Evolutionary conservation across 2,113 vertebrate genomes (phyloP).

Genomic region (Patagioenas fasciata): DNA sequence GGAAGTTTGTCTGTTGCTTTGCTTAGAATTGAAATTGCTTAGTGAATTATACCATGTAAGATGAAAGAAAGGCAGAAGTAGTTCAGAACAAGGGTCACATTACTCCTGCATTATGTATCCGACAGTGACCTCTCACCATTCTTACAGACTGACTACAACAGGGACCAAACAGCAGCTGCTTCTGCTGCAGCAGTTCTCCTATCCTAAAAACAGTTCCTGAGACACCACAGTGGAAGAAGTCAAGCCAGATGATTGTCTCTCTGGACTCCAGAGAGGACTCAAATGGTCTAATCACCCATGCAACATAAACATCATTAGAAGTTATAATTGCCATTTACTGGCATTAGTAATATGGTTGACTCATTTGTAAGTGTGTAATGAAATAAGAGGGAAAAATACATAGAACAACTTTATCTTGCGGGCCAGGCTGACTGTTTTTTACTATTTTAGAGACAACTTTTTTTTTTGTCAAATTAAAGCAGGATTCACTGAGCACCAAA

Average conservation of each 20-base stretch:
- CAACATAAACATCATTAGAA: background rate
- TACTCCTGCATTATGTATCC: background rate
- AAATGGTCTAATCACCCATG: background rate
- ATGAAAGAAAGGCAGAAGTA: background rate
- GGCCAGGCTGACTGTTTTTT: background rate
- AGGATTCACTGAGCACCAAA: background rate
- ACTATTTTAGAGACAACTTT: background rate
- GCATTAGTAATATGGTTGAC: background rate
- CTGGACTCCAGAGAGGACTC: background rate
- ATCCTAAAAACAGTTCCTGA: background rate
- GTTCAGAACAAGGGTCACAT: background rate
- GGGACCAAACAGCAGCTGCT: background rate
- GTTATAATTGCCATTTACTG: background rate
- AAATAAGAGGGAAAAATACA: background rate
- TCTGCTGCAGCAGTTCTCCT: background rate
- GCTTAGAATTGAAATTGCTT: background rate
- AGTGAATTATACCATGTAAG: background rate
- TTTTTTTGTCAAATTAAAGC: background rate
- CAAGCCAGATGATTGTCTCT: background rate
- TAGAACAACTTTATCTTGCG: background rate
- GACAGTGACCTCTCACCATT: background rate
- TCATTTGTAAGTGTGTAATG: background rate
- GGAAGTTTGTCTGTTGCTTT: background rate
- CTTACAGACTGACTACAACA: rapidly evolving
- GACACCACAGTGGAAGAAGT: background rate